Evolutionary conservation across 2,113 vertebrate genomes (phyloP), one percentile per base, ranked within the genome.

Genomic region (Galemys pyrenaicus): DNA sequence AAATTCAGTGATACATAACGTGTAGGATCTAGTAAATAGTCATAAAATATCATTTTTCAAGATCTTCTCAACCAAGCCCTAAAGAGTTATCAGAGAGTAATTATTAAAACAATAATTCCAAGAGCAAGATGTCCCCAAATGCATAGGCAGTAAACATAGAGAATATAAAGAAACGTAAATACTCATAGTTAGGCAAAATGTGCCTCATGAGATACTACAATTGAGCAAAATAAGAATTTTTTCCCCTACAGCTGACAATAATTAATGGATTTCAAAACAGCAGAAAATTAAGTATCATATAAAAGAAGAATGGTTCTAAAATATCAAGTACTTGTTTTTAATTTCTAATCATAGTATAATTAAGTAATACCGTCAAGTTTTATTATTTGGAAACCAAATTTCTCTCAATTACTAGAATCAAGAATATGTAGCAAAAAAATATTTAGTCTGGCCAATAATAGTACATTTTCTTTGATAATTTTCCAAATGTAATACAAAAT

Each of bases 271-370:
- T 91, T 79, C 11, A 96, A 97, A 96, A 94, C 70, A 95, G 67
- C 75, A 86, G 28, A 86, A 97, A 97, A 96, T 92, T 95, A 92
- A 96, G 96, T 97, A 96, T 93, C 96, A 74, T 95, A 87, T 84
- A 97, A 80, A 77, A 58, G 96, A 90, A 62, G 73, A 93, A 80
- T 87, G 60, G 28, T 65, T 96, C 67, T 28, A 91, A 92, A 62
- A 62, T 95, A 92, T 41, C 6, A 95, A 87, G 62, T 12, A 22
- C 12, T 41, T 90, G 1, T 30, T 74, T 86, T 85, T 85, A 70
- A 81, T 51, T 32, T 74, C 46, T 74, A 28, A 39, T 37, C 51
- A n/a, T 92, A 51, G 6, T n/a, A 30, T 56, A 80, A 88, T 91
- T 82, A 87, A 80, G 67, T 56, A 71, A 91, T 58, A 15, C 13